Evolutionary conservation across 2,113 vertebrate genomes (phyloP).

Genomic region (Calonectris borealis): DNA sequence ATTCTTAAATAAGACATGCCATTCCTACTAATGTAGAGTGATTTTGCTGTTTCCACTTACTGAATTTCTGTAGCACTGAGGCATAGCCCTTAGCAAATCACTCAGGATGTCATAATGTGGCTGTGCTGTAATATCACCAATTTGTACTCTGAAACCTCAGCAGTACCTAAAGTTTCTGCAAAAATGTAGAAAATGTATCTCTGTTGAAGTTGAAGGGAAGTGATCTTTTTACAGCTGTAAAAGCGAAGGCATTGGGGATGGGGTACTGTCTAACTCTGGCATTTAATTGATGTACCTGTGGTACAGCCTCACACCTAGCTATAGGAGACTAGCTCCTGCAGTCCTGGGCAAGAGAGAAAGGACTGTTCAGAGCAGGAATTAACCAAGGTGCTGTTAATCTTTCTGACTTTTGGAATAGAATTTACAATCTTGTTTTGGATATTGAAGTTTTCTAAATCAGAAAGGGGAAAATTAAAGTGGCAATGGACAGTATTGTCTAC

Average conservation of each 20-base stretch:
- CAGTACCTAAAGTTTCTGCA: not conserved
- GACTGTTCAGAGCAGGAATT: not conserved
- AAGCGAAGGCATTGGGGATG: not conserved
- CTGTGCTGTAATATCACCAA: not conserved
- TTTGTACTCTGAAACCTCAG: not conserved
- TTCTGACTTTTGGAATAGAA: not conserved
- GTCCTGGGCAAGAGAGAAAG: not conserved
- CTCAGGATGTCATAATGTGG: not conserved
- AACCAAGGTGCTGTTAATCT: not conserved
- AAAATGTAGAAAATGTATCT: not conserved
- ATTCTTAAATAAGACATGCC: not conserved
- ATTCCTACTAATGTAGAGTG: not conserved
- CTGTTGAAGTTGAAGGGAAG: not conserved
- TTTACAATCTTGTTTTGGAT: not conserved
- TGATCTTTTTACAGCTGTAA: not conserved
- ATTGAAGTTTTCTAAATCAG: not conserved
- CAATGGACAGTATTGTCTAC: not conserved
- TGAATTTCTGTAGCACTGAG: not conserved
- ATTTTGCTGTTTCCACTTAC: not conserved
- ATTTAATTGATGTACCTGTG: not conserved
- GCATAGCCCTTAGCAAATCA: not conserved
- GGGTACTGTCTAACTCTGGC: not conserved
- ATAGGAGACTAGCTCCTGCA: not conserved
- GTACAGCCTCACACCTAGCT: not conserved
- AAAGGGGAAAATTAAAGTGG: not conserved